Conservation (phyloP, 2,888 invertebrate genomes). For the Drosophila percnosoma region DNA sequence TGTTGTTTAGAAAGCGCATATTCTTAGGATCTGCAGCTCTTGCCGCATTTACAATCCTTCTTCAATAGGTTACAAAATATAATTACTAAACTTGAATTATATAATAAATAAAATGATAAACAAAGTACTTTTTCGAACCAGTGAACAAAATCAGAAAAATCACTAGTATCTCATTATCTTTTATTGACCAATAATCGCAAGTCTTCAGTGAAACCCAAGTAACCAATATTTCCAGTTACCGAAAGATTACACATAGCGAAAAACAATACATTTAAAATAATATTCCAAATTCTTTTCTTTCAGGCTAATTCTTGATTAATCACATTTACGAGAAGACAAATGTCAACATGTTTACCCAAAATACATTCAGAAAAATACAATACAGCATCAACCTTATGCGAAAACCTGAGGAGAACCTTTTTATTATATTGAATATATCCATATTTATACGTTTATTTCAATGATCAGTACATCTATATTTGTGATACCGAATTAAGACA, state of each 20-base stretch:
- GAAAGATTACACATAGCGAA: background rate
- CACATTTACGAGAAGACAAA: background rate
- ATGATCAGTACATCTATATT: no score
- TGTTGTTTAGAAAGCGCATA: background rate
- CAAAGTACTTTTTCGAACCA: accelerated
- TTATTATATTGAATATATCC: background rate
- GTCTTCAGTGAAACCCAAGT: background rate
- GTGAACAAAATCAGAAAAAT: background rate
- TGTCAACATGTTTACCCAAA: background rate
- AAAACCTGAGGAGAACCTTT: background rate
- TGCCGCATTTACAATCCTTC: background rate
- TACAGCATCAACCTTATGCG: background rate
- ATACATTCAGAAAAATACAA: background rate
- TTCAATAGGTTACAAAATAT: background rate
- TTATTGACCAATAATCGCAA: background rate
- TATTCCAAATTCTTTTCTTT: background rate
- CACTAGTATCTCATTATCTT: no score
- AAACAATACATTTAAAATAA: background rate
- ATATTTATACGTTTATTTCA: no score
- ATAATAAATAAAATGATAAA: background rate
- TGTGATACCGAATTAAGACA: no score
- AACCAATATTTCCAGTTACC: background rate
- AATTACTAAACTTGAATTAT: background rate
- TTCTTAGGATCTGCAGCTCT: background rate
- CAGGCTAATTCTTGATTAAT: background rate